Conservation (phyloP, 2,888 invertebrate genomes). For the Cryptops parisi region DNA sequence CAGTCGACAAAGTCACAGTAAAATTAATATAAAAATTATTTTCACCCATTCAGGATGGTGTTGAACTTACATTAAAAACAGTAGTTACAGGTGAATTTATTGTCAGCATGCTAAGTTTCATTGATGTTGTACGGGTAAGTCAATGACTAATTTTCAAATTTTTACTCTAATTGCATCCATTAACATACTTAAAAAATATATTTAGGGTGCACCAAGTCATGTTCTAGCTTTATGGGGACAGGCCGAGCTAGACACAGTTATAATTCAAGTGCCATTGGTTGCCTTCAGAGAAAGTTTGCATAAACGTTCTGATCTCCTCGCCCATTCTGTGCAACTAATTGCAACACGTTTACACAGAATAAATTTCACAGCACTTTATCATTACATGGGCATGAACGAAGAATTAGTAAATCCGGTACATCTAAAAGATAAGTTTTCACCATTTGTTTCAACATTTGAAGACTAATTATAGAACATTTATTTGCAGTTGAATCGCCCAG, state of each 20-base stretch:
- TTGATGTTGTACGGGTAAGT: conserved; percentile 74
- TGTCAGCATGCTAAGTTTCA: conserved; percentile 88
- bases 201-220: conserved; percentile 69
- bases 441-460: no score
- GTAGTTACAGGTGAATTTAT: conserved; percentile 90
- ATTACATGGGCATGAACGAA: conserved; percentile 48
- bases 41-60: conserved; percentile 46
- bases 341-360: conserved; percentile 95
- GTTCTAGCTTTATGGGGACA: conserved; percentile 92
- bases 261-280: conserved; percentile 77
- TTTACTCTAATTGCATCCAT: conserved; percentile 19
- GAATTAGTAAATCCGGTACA: conserved; percentile 8
- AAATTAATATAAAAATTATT: conserved; percentile 5
- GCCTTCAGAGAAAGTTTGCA: conserved; percentile 78
- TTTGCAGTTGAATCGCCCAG: background rate
- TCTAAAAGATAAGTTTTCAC: no score
- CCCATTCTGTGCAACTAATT: conserved; percentile 87
- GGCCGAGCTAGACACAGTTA: conserved; percentile 75
- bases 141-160: background rate
- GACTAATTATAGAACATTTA: background rate
- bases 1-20: conserved; percentile 13
- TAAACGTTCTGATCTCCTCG: conserved; percentile 87
- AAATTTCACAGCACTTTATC: conserved; percentile 93
- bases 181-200: no score
- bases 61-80: conserved; percentile 63